Evolutionary conservation across 2,888 invertebrate species (phyloP).

Genomic region (Chrysomela aeneicollis): DNA sequence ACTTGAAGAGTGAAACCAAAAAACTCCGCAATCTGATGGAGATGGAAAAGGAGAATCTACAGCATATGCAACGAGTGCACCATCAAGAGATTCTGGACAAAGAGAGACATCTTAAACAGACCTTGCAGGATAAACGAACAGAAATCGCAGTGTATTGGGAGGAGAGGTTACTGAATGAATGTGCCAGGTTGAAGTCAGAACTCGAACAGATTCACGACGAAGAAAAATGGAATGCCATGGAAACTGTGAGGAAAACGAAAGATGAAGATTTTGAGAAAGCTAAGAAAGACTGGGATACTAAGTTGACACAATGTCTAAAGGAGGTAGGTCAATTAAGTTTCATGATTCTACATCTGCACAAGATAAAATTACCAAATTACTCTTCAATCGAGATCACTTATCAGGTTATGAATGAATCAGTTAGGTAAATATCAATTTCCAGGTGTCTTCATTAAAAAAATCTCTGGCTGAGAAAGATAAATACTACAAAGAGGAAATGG

Average conservation of each 20-base stretch:
- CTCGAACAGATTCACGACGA: constrained; percentile 69
- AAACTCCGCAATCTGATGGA: constrained; percentile 56
- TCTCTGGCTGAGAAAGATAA: constrained; percentile 72
- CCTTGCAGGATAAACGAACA: constrained; percentile 64
- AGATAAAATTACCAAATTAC: too few species aligned
- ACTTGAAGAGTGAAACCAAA: constrained; percentile 64
- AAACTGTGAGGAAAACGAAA: constrained; percentile 65
- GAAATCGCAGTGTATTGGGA: constrained; percentile 71
- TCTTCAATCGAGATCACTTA: too few species aligned
- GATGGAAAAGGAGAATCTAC: constrained; percentile 59
- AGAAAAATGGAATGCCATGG: constrained; percentile 67
- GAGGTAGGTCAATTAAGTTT: constrained; percentile 59
- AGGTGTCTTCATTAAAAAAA: constrained; percentile 74
- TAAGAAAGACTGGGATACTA: constrained; percentile 66
- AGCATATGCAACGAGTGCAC: constrained; percentile 58
- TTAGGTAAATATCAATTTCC: constrained; percentile 41
- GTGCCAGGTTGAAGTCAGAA: constrained; percentile 69
- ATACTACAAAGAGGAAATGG: constrained; percentile 64
- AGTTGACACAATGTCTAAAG: constrained; percentile 61
- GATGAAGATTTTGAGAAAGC: constrained; percentile 66
- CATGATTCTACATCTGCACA: too few species aligned
- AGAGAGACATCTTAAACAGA: constrained; percentile 58
- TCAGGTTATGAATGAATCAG: too few species aligned
- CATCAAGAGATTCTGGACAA: constrained; percentile 61
- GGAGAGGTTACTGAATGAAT: constrained; percentile 69